A percentile compares a stretch with the other conserved stretches of the same genome.
Evolutionary conservation across 2,797 vertebrate species (phyloP).

Genomic region (Acipenser ruthenus): DNA sequence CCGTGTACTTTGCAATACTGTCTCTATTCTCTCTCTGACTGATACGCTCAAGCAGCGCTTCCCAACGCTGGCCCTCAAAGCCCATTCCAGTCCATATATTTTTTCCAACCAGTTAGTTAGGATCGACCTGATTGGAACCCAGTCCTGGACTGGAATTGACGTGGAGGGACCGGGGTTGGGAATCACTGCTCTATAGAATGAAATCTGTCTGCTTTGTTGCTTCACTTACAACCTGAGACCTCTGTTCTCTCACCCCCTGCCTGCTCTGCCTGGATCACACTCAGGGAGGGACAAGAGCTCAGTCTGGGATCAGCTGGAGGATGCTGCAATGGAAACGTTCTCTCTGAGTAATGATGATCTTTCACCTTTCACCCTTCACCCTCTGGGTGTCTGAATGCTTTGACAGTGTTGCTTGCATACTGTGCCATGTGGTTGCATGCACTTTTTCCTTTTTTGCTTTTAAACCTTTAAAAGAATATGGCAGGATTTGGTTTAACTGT

Average conservation of each 20-base stretch:
- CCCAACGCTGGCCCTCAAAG: no score
- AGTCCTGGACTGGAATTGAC: no score
- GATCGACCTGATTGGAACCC: no score
- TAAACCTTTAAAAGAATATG: no score
- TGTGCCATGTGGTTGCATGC: neutral
- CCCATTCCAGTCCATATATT: no score
- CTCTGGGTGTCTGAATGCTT: conserved; percentile 6
- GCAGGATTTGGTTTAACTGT: neutral
- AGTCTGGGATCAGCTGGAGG: conserved; percentile 98
- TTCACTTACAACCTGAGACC: conserved; percentile 36
- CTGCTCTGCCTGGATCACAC: conserved; percentile 43
- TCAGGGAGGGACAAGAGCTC: conserved; percentile 98
- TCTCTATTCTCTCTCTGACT: no score
- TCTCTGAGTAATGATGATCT: conserved; percentile 90
- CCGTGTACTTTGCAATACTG: no score
- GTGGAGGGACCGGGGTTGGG: no score
- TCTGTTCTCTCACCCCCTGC: conserved; percentile 55
- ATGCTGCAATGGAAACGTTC: conserved; percentile 99
- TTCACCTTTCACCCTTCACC: conserved; percentile 38
- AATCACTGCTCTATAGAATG: no score
- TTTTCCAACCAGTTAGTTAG: no score
- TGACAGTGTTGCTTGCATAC: neutral
- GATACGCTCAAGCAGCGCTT: no score
- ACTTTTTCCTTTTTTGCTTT: conserved; percentile 19
- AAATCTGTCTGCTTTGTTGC: conserved; percentile 23